Conservation (phyloP, 2,888 invertebrate species). For the Hypomecis punctinalis region DNA sequence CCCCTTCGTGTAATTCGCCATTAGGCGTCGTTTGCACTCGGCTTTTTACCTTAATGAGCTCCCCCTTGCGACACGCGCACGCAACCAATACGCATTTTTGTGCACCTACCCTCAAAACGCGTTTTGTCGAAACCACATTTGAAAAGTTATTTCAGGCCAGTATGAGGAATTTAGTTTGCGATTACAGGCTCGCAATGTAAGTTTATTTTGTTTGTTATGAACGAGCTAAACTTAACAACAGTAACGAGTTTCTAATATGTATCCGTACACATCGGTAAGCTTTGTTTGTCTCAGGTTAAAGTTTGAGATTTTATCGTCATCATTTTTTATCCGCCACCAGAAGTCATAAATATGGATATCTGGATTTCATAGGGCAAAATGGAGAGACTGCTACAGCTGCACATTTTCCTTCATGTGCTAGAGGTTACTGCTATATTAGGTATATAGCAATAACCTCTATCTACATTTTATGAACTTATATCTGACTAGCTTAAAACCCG, state of each 20-base stretch:
- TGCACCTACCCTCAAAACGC: constrained; percentile 63
- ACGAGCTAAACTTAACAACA: background rate
- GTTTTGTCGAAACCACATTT: constrained; percentile 42
- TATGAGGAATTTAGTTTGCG: constrained; percentile 17
- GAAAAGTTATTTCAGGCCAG: constrained; percentile 27
- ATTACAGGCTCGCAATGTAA: constrained; percentile 10
- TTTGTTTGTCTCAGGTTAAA: too few relatives aligned
- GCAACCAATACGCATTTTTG: constrained; percentile 79
- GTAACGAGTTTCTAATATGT: background rate
- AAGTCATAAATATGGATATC: too few relatives aligned
- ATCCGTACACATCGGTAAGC: background rate
- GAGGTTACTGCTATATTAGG: too few relatives aligned
- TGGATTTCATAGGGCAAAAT: too few relatives aligned
- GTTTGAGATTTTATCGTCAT: too few relatives aligned
- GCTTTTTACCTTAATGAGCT: constrained; percentile 85
- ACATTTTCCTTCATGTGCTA: too few relatives aligned
- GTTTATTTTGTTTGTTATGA: constrained; percentile 12
- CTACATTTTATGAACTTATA: too few relatives aligned
- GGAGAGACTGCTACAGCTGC: too few relatives aligned
- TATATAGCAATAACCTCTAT: too few relatives aligned
- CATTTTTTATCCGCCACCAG: too few relatives aligned
- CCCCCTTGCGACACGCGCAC: constrained; percentile 72
- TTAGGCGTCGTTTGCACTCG: constrained; percentile 83
- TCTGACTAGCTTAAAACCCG: too few relatives aligned
- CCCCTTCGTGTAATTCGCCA: constrained; percentile 85